Evolutionary conservation across 2,113 vertebrate genomes (phyloP).

Genomic region (Deroptyus accipitrinus): DNA sequence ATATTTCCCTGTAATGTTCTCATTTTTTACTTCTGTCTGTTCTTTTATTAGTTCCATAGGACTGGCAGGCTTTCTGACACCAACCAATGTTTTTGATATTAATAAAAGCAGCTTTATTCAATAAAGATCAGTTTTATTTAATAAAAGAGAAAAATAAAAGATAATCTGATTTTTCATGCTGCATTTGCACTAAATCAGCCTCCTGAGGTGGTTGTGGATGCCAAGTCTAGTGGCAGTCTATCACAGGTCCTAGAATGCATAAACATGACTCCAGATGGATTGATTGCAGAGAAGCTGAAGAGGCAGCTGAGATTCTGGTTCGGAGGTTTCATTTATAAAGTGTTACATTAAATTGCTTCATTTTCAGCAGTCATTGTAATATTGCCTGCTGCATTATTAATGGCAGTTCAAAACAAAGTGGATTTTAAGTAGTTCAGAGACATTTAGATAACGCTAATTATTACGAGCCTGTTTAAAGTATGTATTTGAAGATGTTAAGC

Average conservation of each 20-base stretch:
- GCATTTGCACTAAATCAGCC: constrained; percentile 5
- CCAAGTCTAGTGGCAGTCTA: constrained; percentile 23
- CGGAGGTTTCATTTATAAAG: constrained; percentile 22
- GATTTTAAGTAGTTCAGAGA: constrained; percentile 42
- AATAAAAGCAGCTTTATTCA: constrained; percentile 70
- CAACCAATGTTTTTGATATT: constrained; percentile 55
- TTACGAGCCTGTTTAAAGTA: neutral
- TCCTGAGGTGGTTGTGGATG: constrained; percentile 10
- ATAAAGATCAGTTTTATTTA: constrained; percentile 66
- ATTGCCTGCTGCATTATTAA: constrained; percentile 55
- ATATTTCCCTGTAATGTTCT: constrained; percentile 30
- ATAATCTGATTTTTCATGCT: constrained; percentile 57
- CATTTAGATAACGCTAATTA: constrained; percentile 43
- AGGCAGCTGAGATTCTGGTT: constrained; percentile 16
- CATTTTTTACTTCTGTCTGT: constrained; percentile 38
- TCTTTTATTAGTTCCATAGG: constrained; percentile 56
- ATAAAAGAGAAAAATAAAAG: constrained; percentile 64
- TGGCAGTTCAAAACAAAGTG: constrained; percentile 35
- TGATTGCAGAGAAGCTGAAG: constrained; percentile 8
- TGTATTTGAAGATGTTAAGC: neutral
- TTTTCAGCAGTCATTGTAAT: constrained; percentile 1
- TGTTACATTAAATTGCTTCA: constrained; percentile 29
- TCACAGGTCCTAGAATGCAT: neutral
- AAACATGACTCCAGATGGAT: constrained; percentile 26
- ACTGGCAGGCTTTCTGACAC: constrained; percentile 9